Conservation (phyloP, 2,888 invertebrate species). For the Trileptium ribeirensis region DNA sequence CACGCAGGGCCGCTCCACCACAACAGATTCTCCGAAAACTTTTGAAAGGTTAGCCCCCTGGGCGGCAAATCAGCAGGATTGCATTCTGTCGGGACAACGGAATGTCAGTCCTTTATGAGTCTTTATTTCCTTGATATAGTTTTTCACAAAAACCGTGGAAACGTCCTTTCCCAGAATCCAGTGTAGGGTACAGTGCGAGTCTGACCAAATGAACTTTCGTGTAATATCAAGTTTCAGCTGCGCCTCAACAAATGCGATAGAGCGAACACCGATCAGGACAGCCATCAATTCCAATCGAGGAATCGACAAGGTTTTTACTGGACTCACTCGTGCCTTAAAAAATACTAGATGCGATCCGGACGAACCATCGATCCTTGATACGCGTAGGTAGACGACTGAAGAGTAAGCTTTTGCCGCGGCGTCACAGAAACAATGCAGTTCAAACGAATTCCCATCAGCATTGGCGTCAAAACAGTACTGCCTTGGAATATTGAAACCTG, state of each 20-base stretch:
- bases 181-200: constrained; percentile 33
- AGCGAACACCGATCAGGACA: constrained; percentile 19
- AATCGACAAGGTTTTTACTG: constrained; percentile 35
- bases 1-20: constrained; percentile 43
- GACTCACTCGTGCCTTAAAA: constrained; percentile 36
- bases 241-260: constrained; percentile 24
- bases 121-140: constrained; percentile 39
- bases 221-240: constrained; percentile 34
- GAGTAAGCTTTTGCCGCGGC: constrained; percentile 38
- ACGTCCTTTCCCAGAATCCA: constrained; percentile 31
- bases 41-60: constrained; percentile 33
- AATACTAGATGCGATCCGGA: constrained; percentile 21
- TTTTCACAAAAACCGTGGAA: constrained; percentile 34
- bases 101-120: constrained; percentile 29
- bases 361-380: neutral
- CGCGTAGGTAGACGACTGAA: constrained; percentile 33
- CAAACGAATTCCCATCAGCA: neutral
- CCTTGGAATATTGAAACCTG: neutral
- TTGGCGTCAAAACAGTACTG: neutral
- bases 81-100: constrained; percentile 34
- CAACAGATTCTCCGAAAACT: constrained; percentile 30
- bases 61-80: constrained; percentile 45
- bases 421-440: constrained; percentile 35
- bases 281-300: constrained; percentile 29
- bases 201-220: constrained; percentile 30